Base-by-base conservation (phyloP, 2,888 invertebrate species). In the Chelonus formosanus region DNA sequence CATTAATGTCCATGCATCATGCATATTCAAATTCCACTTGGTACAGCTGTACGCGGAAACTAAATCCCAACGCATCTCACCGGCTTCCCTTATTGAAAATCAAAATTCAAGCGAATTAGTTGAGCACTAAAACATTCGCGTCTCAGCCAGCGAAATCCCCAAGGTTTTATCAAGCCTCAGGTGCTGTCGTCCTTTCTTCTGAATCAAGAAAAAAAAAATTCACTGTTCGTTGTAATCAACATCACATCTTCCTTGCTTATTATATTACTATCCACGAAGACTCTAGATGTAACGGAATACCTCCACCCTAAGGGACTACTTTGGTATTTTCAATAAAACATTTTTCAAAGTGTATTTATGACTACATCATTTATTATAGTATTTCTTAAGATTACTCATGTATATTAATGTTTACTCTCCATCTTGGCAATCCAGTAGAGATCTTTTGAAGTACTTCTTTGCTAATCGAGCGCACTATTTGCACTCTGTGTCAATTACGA, bases 1-100 rank as follows among this genome's bases (percentile, higher is more conserved):
- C 79, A 81, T 81, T 82, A 83, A 82, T 82, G 80, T 80, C 78
- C 80, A 82, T 83, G 82, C 82, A 81, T 83, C 83, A 83, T 83
- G 80, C 82, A 83, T 83, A 83, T 83, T 83, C 83, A 82, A 81
- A 79, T 76, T 73, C 76, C 77, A 75, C 77, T 70, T 74, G 79
- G 78, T 81, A 80, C 81, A 79, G 79, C 81, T 80, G 80, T 81
- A 80, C 79, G 76, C 76, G 78, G 77, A 81, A 80, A 81, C 81
- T 78, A 78, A 81, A 82, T 81, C 81, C 80, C 80, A 78, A 76
- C 78, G 78, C 78, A 73, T 76, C 77, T 75, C 73, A 64, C 73
- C 73, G 66, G 64, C 65, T 20, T 72, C 75, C 76, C 80, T 82
- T 81, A 82, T 82, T 82, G 82, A 82, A 81, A 82, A 82, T 82